Evolutionary conservation across 2,888 invertebrate genomes (phyloP).

Genomic region (Parascotia fuliginaria): DNA sequence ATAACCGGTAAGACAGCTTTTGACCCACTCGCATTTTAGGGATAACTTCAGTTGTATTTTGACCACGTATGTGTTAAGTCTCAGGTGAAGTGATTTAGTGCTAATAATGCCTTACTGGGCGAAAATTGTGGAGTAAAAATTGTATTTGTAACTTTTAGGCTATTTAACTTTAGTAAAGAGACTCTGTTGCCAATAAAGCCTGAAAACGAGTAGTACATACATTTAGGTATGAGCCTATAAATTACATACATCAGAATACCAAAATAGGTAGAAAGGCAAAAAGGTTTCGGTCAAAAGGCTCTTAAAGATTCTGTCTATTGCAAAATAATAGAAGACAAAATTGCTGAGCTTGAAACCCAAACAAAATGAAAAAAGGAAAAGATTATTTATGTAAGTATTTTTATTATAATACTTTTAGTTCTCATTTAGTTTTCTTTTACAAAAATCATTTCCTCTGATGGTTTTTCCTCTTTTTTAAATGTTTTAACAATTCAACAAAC

Average conservation of each 20-base stretch:
- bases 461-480: too few relatives aligned
- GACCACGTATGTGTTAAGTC: slow-evolving; percentile 61
- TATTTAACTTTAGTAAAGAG: neutral
- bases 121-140: neutral
- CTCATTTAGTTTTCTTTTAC: too few relatives aligned
- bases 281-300: too few relatives aligned
- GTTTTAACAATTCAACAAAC: too few relatives aligned
- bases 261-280: too few relatives aligned
- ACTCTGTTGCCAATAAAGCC: neutral
- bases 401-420: too few relatives aligned
- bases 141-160: neutral
- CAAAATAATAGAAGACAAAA: neutral
- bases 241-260: too few relatives aligned
- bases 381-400: neutral
- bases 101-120: neutral
- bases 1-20: slow-evolving; percentile 85
- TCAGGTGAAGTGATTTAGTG: slow-evolving; percentile 12
- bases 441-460: too few relatives aligned
- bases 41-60: slow-evolving; percentile 75
- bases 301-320: neutral
- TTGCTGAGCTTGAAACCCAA: neutral
- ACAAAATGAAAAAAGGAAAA: neutral
- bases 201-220: neutral
- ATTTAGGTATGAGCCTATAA: neutral
- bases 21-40: slow-evolving; percentile 70